Base-by-base conservation (phyloP, 1,140 invertebrate genomes). In the Rhizoglyphus robini region DNA sequence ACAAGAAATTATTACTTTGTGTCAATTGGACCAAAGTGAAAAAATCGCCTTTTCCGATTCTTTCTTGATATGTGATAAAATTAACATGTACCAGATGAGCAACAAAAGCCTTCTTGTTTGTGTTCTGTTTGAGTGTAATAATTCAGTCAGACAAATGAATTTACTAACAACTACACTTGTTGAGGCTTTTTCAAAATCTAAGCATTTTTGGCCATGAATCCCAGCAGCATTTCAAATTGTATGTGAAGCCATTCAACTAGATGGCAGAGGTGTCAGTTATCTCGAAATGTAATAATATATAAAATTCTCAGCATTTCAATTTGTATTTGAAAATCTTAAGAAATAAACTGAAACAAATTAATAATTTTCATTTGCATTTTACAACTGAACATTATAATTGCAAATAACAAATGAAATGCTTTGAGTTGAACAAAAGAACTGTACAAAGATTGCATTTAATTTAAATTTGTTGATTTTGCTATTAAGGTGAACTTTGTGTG, bases 191-290 rank as follows among this genome's bases (percentile, higher is more conserved):
- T 5, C 27, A 8, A 63, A 63, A 49, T 31, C 27, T 8, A 63
- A 63, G 47, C 36, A 63, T 63, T 36, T 63, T 49, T 63, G 61
- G 61, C 61, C 61, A 20, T 46, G 11, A 60, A 13, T 34, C 8
- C 23, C 34, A 41, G 11, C 5, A 27, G 27, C 27, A 46, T 60
- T 8, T n/a, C 11, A 34, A 8, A n/a, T 32, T n/a, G n/a, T n/a
- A n/a, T n/a, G n/a, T n/a, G n/a, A n/a, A n/a, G n/a, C n/a, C n/a
- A 41, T 32, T 54, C 8, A 8, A 8, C 8, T 25, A 32, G 31
- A 25, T n/a, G 58, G 58, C 58, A 34, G 58, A 60, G 25, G 23
- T 60, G 58, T 60, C 25, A 11, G 5, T 46, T 27, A 27, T 13
- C 20, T 34, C n/a, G n/a, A n/a, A 60, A 32, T 34, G 25, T 11